Percentiles rank a stretch among this genome's conserved stretches.
Conservation (phyloP, 2,797 vertebrate genomes). For the Austrolebias charrua region DNA sequence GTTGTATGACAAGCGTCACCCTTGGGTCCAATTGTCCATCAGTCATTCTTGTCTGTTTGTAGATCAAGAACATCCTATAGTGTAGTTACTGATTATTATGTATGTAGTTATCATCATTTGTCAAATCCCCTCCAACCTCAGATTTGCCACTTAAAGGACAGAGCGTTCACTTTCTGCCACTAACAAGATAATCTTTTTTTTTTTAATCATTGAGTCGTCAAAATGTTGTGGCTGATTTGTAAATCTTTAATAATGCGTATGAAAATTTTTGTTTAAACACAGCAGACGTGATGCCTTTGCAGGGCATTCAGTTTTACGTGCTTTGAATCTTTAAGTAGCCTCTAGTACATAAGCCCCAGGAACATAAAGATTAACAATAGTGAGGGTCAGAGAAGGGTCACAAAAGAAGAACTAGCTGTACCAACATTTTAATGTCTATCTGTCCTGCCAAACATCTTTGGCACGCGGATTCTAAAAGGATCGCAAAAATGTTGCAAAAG, state of each 20-base stretch:
- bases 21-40: no score
- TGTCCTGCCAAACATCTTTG: conserved; percentile 3
- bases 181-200: neutral
- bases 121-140: neutral
- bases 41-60: no score
- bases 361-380: conserved; percentile 18
- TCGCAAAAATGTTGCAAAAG: neutral
- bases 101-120: no score
- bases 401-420: conserved; percentile 1
- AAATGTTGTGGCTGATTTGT: neutral
- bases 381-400: conserved; percentile 20
- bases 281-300: neutral
- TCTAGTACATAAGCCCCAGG: conserved; percentile 17
- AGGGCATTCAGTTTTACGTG: conserved; percentile 3
- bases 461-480: neutral
- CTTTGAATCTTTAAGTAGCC: conserved; percentile 20
- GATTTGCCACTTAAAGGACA: neutral
- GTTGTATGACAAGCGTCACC: no score
- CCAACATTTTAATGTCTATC: conserved; percentile 5
- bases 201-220: neutral
- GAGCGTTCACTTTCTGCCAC: neutral
- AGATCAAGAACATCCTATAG: no score
- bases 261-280: neutral
- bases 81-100: no score
- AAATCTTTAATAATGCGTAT: neutral